These are phyloP conservation scores for Lycia hirtaria DNA, from an alignment of 2,888 invertebrate species.

Conservation along the genomic window DNA sequence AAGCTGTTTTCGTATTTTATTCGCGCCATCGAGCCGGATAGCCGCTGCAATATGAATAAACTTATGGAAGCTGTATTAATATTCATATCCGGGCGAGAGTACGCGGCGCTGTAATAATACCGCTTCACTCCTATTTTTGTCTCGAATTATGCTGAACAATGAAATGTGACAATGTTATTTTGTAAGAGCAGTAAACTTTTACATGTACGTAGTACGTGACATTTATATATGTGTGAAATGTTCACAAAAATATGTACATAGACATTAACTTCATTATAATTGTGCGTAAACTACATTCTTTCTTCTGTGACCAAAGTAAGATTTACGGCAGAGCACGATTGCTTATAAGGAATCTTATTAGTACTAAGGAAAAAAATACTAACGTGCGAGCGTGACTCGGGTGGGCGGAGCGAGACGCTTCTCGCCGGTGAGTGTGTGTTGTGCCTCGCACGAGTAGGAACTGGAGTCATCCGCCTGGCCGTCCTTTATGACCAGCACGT, in stretches of 20 bases:
- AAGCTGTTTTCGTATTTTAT: constrained; percentile 3
- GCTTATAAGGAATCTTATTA: too few species aligned
- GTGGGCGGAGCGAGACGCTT: constrained; percentile 89
- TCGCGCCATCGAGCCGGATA: neutral
- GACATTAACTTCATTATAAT: too few species aligned
- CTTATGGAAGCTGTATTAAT: neutral
- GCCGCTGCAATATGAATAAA: constrained; percentile 1
- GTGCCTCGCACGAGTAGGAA: constrained; percentile 91
- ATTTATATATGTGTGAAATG: neutral
- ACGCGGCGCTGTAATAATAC: neutral
- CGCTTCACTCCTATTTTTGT: neutral
- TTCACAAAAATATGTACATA: neutral
- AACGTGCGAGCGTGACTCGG: constrained; percentile 89
- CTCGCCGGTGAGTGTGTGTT: constrained; percentile 92
- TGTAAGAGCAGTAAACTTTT: too few species aligned
- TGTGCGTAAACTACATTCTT: too few species aligned
- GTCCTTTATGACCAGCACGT: constrained; percentile 89
- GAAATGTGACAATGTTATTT: neutral
- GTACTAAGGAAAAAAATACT: too few species aligned
- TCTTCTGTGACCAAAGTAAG: too few species aligned
- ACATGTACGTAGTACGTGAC: neutral
- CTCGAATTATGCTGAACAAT: constrained; percentile 3
- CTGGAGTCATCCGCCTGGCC: constrained; percentile 90
- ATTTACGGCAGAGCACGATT: too few species aligned
- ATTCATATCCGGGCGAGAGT: constrained; percentile 5